Conservation (phyloP, 2,113 vertebrate species). For the Semicossyphus pulcher region DNA sequence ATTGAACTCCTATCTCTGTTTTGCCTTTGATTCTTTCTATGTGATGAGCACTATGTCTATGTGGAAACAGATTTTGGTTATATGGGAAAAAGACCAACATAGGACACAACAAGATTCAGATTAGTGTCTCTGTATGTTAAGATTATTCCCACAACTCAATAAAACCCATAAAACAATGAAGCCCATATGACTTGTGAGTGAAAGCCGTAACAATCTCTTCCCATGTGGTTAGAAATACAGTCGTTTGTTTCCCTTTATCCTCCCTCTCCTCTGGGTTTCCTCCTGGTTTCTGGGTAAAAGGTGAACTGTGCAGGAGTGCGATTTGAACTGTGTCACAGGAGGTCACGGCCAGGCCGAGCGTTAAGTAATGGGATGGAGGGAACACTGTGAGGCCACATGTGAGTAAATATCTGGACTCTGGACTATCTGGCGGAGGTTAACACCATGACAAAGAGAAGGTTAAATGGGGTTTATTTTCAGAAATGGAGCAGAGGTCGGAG, state of each 20-base stretch:
- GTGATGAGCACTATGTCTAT: too few species aligned
- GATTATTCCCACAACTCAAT: too few species aligned
- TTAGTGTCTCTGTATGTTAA: too few species aligned
- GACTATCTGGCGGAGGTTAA: slow-evolving; percentile 33
- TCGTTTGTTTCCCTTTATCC: not conserved
- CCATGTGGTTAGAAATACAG: not conserved
- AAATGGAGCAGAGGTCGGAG: slow-evolving; percentile 3
- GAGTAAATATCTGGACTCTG: slow-evolving; percentile 40
- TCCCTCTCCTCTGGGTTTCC: slow-evolving; percentile 4
- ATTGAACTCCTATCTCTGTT: too few species aligned
- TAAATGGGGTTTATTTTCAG: not conserved
- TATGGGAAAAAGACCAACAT: too few species aligned
- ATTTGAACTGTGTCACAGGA: slow-evolving; percentile 20
- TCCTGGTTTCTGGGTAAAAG: slow-evolving; percentile 71
- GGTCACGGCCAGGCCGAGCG: slow-evolving; percentile 27
- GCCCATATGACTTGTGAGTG: too few species aligned
- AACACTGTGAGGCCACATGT: slow-evolving; percentile 7
- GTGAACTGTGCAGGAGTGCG: slow-evolving; percentile 30
- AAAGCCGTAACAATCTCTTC: too few species aligned
- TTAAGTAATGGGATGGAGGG: slow-evolving; percentile 26
- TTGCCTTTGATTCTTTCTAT: too few species aligned
- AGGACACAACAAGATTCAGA: too few species aligned
- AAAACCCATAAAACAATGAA: too few species aligned
- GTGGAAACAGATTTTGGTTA: too few species aligned
- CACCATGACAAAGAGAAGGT: not conserved